A percentile compares a stretch with the other conserved stretches of the same genome.
phyloP scores from a whole-genome alignment of 2,888 invertebrate genomes.

The Tachina fera region DNA sequence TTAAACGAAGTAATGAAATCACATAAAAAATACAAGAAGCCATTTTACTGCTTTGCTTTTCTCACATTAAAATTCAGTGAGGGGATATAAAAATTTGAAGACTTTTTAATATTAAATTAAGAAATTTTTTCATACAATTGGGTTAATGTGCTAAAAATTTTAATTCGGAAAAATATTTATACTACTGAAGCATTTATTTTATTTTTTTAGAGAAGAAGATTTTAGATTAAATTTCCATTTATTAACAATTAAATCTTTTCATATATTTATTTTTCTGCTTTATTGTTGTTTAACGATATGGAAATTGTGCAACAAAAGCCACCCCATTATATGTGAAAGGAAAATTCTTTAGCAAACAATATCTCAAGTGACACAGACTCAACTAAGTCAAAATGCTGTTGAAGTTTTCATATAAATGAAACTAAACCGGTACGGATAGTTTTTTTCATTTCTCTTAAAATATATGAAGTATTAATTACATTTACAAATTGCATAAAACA shows the following conservation, averaged over 20 bases:
- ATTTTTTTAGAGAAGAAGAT: too few species aligned
- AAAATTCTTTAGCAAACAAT: constrained; percentile 22
- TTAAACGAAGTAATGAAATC: too few species aligned
- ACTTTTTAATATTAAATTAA: too few species aligned
- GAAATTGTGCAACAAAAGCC: constrained; percentile 56
- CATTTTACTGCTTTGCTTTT: too few species aligned
- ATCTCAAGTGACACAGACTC: constrained; percentile 55
- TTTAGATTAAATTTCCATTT: constrained; percentile 55
- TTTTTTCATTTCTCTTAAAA: neutral
- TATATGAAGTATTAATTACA: constrained; percentile 66
- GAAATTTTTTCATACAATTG: too few species aligned
- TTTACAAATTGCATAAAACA: constrained; percentile 71
- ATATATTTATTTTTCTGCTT: constrained; percentile 2
- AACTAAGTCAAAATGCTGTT: constrained; percentile 36
- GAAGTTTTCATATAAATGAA: constrained; percentile 14
- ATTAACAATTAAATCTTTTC: constrained; percentile 59
- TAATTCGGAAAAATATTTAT: neutral
- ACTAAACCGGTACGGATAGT: constrained; percentile 29
- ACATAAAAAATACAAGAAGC: too few species aligned
- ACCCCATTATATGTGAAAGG: constrained; percentile 34
- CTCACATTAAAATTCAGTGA: too few species aligned
- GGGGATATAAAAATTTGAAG: too few species aligned
- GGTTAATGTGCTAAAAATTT: too few species aligned
- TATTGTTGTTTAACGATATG: constrained; percentile 56
- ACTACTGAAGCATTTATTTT: neutral